These are phyloP conservation scores for Lasiommata megera DNA, from an alignment of 2,888 invertebrate genomes.

Conservation along the genomic window DNA sequence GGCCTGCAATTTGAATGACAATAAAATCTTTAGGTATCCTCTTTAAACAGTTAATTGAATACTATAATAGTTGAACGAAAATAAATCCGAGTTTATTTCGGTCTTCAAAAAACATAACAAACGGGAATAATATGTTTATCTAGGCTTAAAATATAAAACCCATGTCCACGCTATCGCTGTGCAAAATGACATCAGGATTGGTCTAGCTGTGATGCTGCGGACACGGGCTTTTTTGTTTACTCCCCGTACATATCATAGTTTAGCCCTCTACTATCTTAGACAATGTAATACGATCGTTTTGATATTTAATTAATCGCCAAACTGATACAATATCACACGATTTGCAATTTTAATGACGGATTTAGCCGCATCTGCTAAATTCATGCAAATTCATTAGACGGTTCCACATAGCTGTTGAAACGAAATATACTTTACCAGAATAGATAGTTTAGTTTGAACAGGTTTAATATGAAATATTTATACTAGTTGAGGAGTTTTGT, in stretches of 20 bases:
- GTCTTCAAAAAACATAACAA: no score
- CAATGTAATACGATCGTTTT: not conserved
- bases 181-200: no score
- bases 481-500: not conserved
- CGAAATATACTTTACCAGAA: not conserved
- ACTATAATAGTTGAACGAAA: no score
- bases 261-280: no score
- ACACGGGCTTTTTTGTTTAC: no score
- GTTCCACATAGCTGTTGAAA: not conserved
- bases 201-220: no score
- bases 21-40: not conserved
- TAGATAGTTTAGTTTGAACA: not conserved
- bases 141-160: no score
- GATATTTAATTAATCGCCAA: not conserved
- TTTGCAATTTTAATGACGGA: conserved; percentile 16
- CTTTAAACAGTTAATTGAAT: not conserved
- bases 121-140: no score
- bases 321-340: conserved; percentile 3
- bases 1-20: not conserved
- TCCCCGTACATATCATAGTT: no score
- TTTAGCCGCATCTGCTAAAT: conserved; percentile 11
- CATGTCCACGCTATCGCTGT: no score
- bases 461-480: not conserved
- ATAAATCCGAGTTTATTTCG: no score
- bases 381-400: conserved; percentile 19